Evolutionary conservation across 2,797 vertebrate genomes (phyloP).

Genomic region (Bucorvus abyssinicus): DNA sequence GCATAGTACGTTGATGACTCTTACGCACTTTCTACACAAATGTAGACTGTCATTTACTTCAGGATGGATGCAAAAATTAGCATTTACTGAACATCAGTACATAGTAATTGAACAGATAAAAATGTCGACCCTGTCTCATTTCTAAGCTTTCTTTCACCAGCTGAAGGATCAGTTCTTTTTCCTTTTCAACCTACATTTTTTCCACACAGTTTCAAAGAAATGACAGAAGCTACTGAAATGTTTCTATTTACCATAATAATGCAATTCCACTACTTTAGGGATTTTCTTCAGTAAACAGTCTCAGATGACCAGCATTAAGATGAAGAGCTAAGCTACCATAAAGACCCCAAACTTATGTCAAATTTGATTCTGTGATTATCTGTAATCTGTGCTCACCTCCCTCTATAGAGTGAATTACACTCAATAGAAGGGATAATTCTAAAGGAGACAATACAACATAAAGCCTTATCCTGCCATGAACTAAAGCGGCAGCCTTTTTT

Average conservation of each 20-base stretch:
- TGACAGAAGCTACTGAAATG: constrained; percentile 42
- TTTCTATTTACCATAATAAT: constrained; percentile 55
- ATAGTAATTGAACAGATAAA: not conserved
- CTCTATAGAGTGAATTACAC: constrained; percentile 20
- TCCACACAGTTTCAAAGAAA: constrained; percentile 14
- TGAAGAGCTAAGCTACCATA: constrained; percentile 40
- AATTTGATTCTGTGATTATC: constrained; percentile 51
- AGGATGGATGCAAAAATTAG: not conserved
- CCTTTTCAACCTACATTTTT: constrained; percentile 27
- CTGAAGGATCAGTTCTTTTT: not conserved
- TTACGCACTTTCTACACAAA: not conserved
- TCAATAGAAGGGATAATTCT: constrained; percentile 56
- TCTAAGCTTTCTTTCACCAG: not conserved
- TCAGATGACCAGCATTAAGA: constrained; percentile 50
- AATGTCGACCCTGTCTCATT: not conserved
- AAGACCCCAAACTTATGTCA: constrained; percentile 44
- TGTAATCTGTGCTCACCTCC: constrained; percentile 56
- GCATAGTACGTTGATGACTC: not conserved
- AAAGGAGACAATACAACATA: constrained; percentile 61
- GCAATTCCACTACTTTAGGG: constrained; percentile 15
- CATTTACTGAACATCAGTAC: not conserved
- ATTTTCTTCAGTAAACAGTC: constrained; percentile 37
- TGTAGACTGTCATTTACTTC: not conserved
- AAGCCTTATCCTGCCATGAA: constrained; percentile 57
- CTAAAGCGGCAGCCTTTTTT: constrained; percentile 51